Base-by-base conservation (phyloP, 30 jellyfish, hydroid and myxozoan species). In the Aurelia aurita region DNA sequence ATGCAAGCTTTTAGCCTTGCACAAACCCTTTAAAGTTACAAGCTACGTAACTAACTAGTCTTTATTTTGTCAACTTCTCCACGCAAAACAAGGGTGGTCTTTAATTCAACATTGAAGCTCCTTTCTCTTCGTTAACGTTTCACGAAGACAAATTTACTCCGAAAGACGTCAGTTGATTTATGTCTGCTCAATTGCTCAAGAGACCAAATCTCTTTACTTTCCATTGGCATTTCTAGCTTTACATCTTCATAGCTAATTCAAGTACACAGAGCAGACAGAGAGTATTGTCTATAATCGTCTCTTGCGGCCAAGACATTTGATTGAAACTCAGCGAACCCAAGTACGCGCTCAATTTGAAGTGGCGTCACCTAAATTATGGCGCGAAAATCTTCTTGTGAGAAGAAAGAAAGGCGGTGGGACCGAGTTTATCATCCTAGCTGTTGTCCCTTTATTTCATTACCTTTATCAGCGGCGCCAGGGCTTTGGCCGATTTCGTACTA, bases 381-480 rank as follows among this genome's bases (percentile, higher is more conserved):
- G 79, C 80, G 66, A 74, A 51, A 74, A 31, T 35, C 74, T 23
- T 44, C 74, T 49, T 74, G 86, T 32, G 61, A 69, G 85, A 22
- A 72, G 55, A 69, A 47, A 72, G 85, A 74, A 59, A 54, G 75
- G 72, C 86, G 86, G 72, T 58, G 72, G 58, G 2, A 21, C 57
- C 49, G 21, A 31, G 74, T 22, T 57, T 77, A 77, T 77, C 89
- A 27, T 14, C n/a, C 80, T 39, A 19, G 74, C 57, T 22, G 63
- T 80, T 63, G 90, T 80, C 70, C 35, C 39, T 8, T 66, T 80
- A 49, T 80, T 64, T 47, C 75, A 69, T 81, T 59, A 51, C 21
- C 15, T 53, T 4, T 54, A 81, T 67, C 77, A 57, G n/a, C 28
- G 91, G 91, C 91, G 91, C 91, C 91, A 68, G 67, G 49, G 65